These are phyloP conservation scores for Plagodis pulveraria DNA, from an alignment of 2,888 invertebrate species.

Conservation along the genomic window DNA sequence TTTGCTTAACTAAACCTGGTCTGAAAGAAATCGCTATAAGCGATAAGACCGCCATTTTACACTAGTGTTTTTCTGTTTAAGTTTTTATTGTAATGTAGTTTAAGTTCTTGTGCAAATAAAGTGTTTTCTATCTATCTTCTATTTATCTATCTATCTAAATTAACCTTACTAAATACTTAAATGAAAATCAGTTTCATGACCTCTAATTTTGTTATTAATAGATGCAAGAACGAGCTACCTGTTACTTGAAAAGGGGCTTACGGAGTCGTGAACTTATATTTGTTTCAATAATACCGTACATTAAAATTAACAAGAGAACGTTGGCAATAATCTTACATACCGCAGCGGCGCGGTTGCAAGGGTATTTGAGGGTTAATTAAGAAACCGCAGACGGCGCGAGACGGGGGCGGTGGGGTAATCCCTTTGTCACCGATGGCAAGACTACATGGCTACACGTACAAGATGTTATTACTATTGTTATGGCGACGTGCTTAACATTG, in stretches of 20 bases:
- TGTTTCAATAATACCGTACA: slow-evolving; percentile 76
- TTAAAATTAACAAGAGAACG: slow-evolving; percentile 78
- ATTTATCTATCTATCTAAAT: too few relatives aligned
- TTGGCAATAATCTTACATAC: slow-evolving; percentile 77
- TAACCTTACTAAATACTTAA: neutral
- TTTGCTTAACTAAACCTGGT: too few relatives aligned
- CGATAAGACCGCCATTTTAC: too few relatives aligned
- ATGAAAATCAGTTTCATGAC: neutral
- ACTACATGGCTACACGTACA: slow-evolving; percentile 48
- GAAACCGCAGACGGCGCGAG: slow-evolving; percentile 74
- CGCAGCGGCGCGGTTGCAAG: slow-evolving; percentile 63
- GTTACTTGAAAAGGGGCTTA: slow-evolving; percentile 57
- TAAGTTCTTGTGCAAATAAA: too few relatives aligned
- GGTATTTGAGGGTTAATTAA: slow-evolving; percentile 84
- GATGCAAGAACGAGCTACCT: slow-evolving; percentile 22
- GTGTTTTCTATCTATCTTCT: too few relatives aligned
- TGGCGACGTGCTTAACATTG: slow-evolving; percentile 45
- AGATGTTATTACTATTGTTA: slow-evolving; percentile 53
- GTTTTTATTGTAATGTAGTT: too few relatives aligned
- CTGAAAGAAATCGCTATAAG: too few relatives aligned
- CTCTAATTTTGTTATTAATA: slow-evolving; percentile 4
- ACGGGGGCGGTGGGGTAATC: slow-evolving; percentile 64
- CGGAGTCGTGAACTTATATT: slow-evolving; percentile 59
- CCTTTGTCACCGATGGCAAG: slow-evolving; percentile 77
- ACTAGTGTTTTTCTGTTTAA: too few relatives aligned